These are phyloP conservation scores for Sebastes vulpes DNA, from an alignment of 2,797 vertebrate genomes.

Conservation along the genomic window DNA sequence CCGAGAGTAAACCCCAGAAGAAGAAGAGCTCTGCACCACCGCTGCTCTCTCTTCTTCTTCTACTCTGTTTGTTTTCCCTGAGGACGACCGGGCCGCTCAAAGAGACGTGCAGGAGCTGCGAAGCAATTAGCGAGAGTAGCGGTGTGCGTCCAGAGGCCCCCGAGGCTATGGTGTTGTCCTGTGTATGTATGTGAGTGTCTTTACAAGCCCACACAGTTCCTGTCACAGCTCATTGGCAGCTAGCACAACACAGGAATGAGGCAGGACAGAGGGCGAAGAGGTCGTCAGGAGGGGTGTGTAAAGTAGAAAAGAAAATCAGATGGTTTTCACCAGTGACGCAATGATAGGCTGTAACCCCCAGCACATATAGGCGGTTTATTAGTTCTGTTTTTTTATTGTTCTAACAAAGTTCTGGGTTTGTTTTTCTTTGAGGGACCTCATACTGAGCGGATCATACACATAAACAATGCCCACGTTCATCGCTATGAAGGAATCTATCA, in stretches of 20 bases:
- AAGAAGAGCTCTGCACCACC: not conserved
- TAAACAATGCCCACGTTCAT: not conserved
- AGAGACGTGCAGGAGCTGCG: constrained; percentile 10
- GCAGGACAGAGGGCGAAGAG: constrained; percentile 23
- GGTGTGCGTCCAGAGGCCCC: constrained; percentile 56
- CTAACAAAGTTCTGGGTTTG: not conserved
- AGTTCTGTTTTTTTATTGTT: not conserved
- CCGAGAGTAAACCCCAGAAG: constrained; percentile 19
- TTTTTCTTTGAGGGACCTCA: not conserved
- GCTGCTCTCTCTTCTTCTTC: not conserved
- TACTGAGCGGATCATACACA: not conserved
- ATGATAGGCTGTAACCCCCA: not conserved
- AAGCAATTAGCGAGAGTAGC: constrained; percentile 70
- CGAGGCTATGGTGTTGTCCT: constrained; percentile 22
- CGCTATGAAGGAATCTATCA: not conserved
- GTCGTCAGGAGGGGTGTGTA: constrained; percentile 17
- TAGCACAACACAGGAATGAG: constrained; percentile 45
- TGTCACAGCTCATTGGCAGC: constrained; percentile 67
- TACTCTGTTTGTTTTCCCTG: constrained; percentile 25
- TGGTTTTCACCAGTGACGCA: constrained; percentile 7
- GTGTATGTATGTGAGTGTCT: constrained; percentile 25
- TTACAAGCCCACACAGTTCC: constrained; percentile 47
- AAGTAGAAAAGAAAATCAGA: constrained; percentile 20
- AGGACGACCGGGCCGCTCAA: not conserved
- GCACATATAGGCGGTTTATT: not conserved